Evolutionary conservation across 2,113 vertebrate species (phyloP), one percentile per base, ranked within the genome.

Genomic region (Hypomesus transpacificus): DNA sequence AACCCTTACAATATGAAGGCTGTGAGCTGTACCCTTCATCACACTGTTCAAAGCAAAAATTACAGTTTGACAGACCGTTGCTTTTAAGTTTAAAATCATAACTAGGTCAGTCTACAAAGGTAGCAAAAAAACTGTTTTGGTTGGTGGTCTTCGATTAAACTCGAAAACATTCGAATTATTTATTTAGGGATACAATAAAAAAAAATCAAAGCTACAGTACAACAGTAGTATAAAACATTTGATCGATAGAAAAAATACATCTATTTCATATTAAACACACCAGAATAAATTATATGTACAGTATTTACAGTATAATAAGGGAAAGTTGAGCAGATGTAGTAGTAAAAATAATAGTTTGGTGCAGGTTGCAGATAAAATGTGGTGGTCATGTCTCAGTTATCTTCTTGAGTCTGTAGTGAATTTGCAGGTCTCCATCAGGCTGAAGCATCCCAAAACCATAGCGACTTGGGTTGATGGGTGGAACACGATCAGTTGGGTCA

Each of bases 401-500:
- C 39, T 9, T 80, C 86, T 86, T 91, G 24, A 73, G 3, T 68
- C 86, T 87, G 86, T 92, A 92, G 26, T 82, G 89, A 83, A 92
- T 54, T 28, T 83, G 71, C 61, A 92, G 69, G 1, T 93, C 91
- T 0, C 82, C 88, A 13, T 89, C 73, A 0, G 94, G 92, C 84
- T 96, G 92, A 26, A 94, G 76, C 69, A 95, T 88, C 65, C 93
- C 95, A 1, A 94, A 96, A 58, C 88, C 90, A 0, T 87, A 90
- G 63, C 92, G 90, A 72, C 80, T 87, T 50, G 86, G 73, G 80
- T 96, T 90, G 67, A 94, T 90, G 6, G 75, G 77, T 0, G 92
- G 92, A 39, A 94, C 73, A 69, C 75, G 57, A 22, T 71, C 78
- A 0, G 84, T 58, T 0, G 84, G 64, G 59, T 86, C 79, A 74